phyloP scores from a whole-genome alignment of 2,888 invertebrate genomes.

The Mythimna impura region DNA sequence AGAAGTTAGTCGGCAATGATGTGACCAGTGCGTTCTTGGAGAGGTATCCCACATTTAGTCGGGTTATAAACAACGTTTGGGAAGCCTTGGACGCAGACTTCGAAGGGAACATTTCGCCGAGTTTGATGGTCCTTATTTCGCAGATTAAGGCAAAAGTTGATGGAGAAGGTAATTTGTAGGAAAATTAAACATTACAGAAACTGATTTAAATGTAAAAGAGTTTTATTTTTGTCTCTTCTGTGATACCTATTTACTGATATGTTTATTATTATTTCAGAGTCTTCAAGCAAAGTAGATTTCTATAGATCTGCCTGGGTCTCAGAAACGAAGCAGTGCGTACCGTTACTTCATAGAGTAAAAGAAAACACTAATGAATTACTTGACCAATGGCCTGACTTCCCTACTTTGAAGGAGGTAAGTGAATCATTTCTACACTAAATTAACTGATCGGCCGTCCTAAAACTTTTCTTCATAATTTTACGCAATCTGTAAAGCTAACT shows the following conservation, averaged over 20 bases:
- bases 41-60: conserved; percentile 91
- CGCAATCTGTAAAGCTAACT: no score
- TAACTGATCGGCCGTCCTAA: background rate
- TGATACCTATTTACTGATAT: background rate
- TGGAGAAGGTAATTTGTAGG: conserved; percentile 75
- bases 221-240: background rate
- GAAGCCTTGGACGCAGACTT: conserved; percentile 88
- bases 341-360: conserved; percentile 92
- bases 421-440: background rate
- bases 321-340: conserved; percentile 93
- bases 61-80: conserved; percentile 88
- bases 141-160: conserved; percentile 88
- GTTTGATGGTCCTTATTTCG: conserved; percentile 90
- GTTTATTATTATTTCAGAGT: conserved; percentile 68
- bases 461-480: no score
- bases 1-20: conserved; percentile 83
- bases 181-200: background rate
- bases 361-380: conserved; percentile 91
- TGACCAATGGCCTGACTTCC: conserved; percentile 97
- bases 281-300: conserved; percentile 91
- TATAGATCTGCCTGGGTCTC: conserved; percentile 95
- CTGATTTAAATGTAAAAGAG: background rate
- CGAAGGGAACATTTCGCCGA: conserved; percentile 89
- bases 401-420: conserved; percentile 94
- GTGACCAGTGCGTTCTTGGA: conserved; percentile 88